Evolutionary conservation across 2,888 invertebrate species (phyloP).

Genomic region (Hirtodrosophila duncani): DNA sequence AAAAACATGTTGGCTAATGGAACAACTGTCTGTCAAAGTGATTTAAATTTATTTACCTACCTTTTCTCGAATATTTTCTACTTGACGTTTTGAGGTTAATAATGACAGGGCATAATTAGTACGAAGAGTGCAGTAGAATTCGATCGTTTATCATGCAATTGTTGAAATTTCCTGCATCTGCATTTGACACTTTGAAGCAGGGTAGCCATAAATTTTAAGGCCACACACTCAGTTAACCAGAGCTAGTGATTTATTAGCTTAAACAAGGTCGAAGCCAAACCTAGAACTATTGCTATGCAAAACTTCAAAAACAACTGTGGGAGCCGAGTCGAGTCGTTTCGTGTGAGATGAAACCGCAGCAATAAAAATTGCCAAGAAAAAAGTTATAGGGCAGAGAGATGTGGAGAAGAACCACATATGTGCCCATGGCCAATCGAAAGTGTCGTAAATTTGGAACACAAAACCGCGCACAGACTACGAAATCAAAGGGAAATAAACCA

Average conservation of each 20-base stretch:
- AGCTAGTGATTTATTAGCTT: conserved; percentile 54
- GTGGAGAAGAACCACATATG: conserved; percentile 45
- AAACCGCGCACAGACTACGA: conserved; percentile 40
- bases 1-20: conserved; percentile 67
- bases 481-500: conserved; percentile 37
- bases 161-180: conserved; percentile 43
- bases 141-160: conserved; percentile 33
- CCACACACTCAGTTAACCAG: conserved; percentile 43
- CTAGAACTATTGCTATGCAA: conserved; percentile 47
- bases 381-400: conserved; percentile 29
- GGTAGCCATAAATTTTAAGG: conserved; percentile 54
- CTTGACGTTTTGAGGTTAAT: conserved; percentile 59
- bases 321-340: conserved; percentile 8
- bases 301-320: conserved; percentile 60
- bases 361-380: conserved; percentile 33
- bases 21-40: conserved; percentile 62
- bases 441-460: conserved; percentile 66
- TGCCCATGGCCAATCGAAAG: conserved; percentile 60
- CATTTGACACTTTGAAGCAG: conserved; percentile 50
- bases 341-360: conserved; percentile 48
- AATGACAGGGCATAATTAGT: conserved; percentile 58
- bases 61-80: conserved; percentile 1
- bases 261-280: conserved; percentile 6
- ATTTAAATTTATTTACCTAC: conserved; percentile 52
- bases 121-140: conserved; percentile 7